A percentile compares a stretch with the other conserved stretches of the same genome.
Evolutionary conservation across 2,797 vertebrate species (phyloP).

Genomic region (Meriones psammophilus): DNA sequence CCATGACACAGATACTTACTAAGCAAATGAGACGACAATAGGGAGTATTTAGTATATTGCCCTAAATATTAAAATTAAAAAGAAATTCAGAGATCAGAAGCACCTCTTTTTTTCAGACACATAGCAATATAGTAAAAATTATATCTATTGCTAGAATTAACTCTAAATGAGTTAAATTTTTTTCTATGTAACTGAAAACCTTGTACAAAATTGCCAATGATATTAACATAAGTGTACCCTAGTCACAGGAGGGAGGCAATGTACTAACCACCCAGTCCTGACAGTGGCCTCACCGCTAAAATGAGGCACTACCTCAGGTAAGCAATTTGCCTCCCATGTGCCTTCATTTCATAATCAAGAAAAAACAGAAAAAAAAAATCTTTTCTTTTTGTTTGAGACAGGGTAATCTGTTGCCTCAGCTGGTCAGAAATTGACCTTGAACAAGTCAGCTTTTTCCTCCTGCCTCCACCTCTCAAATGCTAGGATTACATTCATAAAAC

Average conservation of each 20-base stretch:
- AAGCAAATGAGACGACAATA: not conserved
- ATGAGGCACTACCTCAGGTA: not conserved
- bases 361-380: not conserved
- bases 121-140: not conserved
- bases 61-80: not conserved
- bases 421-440: not conserved
- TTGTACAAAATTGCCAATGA: not conserved
- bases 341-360: conserved; percentile 38
- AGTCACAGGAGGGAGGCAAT: not conserved
- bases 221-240: not conserved
- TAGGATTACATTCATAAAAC: not conserved
- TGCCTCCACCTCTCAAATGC: not conserved
- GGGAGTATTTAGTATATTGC: not conserved
- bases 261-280: not conserved
- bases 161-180: not conserved
- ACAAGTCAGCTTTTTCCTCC: not conserved
- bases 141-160: conserved; percentile 20
- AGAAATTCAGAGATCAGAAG: conserved; percentile 14
- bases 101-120: conserved; percentile 20
- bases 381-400: not conserved
- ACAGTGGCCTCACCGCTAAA: not conserved
- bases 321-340: not conserved
- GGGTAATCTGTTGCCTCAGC: not conserved
- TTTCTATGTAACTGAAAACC: too few relatives aligned
- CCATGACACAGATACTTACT: not conserved